Evolutionary conservation across 2,797 vertebrate genomes (phyloP).

Genomic region (Anguilla obscura): DNA sequence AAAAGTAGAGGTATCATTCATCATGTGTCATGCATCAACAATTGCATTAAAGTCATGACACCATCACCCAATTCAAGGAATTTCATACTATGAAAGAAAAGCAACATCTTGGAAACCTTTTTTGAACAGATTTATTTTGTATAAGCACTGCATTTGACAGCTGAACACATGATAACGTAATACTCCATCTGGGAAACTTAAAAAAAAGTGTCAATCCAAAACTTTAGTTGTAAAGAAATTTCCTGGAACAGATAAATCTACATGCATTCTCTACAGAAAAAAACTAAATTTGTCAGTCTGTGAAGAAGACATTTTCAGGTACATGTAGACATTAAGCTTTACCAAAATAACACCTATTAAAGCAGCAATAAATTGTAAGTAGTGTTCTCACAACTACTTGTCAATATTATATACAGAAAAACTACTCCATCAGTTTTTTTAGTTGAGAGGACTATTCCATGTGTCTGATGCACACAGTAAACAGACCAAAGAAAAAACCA

Average conservation of each 20-base stretch:
- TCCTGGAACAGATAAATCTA: constrained; percentile 56
- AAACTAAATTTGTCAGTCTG: constrained; percentile 48
- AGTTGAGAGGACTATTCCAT: background rate
- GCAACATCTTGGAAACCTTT: constrained; percentile 10
- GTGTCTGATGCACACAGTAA: background rate
- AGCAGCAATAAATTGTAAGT: constrained; percentile 43
- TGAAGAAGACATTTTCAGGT: constrained; percentile 50
- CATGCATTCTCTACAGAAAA: constrained; percentile 63
- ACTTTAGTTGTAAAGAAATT: constrained; percentile 39
- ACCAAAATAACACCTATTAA: constrained; percentile 43
- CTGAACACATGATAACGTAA: constrained; percentile 47
- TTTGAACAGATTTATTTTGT: constrained; percentile 67
- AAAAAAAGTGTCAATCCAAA: constrained; percentile 41
- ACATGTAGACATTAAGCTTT: constrained; percentile 45
- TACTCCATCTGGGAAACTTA: constrained; percentile 50
- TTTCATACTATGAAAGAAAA: constrained; percentile 8
- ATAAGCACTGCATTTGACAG: constrained; percentile 61
- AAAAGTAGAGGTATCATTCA: background rate
- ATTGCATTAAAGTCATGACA: background rate
- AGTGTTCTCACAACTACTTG: constrained; percentile 22
- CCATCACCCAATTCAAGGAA: background rate
- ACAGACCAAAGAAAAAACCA: background rate
- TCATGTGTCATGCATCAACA: background rate
- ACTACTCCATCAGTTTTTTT: background rate
- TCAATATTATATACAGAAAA: background rate